Base-by-base conservation (phyloP, 2,888 invertebrate species). In the Agrochola circellaris region DNA sequence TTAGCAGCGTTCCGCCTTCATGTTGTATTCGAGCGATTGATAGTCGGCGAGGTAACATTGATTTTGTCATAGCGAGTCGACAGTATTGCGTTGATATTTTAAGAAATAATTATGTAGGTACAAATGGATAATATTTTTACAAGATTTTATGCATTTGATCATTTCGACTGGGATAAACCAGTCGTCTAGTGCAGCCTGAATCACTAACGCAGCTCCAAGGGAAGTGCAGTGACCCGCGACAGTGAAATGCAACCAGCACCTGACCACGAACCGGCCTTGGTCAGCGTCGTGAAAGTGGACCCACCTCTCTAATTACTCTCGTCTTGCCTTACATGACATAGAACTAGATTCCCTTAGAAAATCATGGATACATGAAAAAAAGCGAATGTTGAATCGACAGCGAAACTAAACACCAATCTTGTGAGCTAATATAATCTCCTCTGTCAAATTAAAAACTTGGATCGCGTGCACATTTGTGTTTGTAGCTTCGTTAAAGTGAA, bases 141-240 rank as follows among this genome's bases (percentile, higher is more conserved):
- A 26, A 54, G n/a, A 69, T 64, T 30, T 9, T 5, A 61, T 61
- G 45, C 5, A 30, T 64, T 60, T 34, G 1, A 38, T n/a, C 13
- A 66, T 60, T 62, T 58, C 65, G 30, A 60, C 69, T 34, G 30
- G 11, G 60, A 58, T 56, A 79, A 66, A 77, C 71, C 48, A 79
- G 71, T 78, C 34, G 54, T 51, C 58, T 81, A 76, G 8, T 26
- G 66, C 56, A 56, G 48, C 56, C 67, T 69, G 69, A 74, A 77
- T 79, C 67, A 70, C 69, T 73, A 70, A 83, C 51, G 54, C 45
- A 71, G 62, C 61, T 83, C 78, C 73, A 81, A 84, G 74, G 67
- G 81, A 89, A 90, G 94, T 93, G 93, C 95, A 95, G 91, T 94
- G 95, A 95, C 94, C 95, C 93, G 91, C 85, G 90, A 90, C 91